Conservation (phyloP, 2,888 invertebrate species). For the Meliscaeva auricollis region DNA sequence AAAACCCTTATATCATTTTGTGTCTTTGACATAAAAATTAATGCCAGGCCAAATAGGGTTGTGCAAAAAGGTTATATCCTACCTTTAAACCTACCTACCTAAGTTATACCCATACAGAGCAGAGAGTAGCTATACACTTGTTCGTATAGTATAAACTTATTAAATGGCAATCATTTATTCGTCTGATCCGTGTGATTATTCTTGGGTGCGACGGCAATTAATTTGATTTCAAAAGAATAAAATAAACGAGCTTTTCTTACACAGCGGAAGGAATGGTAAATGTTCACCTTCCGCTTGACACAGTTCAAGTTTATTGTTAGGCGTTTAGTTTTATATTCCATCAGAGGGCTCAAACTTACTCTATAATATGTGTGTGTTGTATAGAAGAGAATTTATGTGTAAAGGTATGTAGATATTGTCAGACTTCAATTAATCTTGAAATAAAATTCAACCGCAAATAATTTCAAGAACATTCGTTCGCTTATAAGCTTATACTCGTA, state of each 20-base stretch:
- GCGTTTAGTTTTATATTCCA: conserved; percentile 52
- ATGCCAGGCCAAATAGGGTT: conserved; percentile 65
- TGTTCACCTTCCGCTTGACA: conserved; percentile 75
- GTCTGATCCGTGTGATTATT: conserved; percentile 73
- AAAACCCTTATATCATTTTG: conserved; percentile 70
- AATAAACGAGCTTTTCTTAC: conserved; percentile 45
- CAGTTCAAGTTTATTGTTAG: conserved; percentile 72
- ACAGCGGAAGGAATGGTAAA: conserved; percentile 32
- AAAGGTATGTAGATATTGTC: conserved; percentile 77
- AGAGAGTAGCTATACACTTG: background rate
- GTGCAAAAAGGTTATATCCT: conserved; percentile 46
- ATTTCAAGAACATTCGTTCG: conserved; percentile 71
- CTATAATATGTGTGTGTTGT: too few relatives aligned
- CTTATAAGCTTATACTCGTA: conserved; percentile 26
- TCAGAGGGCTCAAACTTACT: conserved; percentile 2
- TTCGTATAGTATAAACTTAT: conserved; percentile 62
- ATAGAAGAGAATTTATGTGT: background rate
- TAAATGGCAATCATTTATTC: conserved; percentile 76
- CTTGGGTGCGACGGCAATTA: conserved; percentile 70
- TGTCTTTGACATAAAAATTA: conserved; percentile 70
- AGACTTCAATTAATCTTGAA: conserved; percentile 76
- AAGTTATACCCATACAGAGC: background rate
- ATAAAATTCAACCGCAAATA: conserved; percentile 72
- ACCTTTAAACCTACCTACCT: background rate
- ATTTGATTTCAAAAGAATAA: conserved; percentile 68